phyloP scores from a whole-genome alignment of 2,113 vertebrate species.

The Lycocorax pyrrhopterus region DNA sequence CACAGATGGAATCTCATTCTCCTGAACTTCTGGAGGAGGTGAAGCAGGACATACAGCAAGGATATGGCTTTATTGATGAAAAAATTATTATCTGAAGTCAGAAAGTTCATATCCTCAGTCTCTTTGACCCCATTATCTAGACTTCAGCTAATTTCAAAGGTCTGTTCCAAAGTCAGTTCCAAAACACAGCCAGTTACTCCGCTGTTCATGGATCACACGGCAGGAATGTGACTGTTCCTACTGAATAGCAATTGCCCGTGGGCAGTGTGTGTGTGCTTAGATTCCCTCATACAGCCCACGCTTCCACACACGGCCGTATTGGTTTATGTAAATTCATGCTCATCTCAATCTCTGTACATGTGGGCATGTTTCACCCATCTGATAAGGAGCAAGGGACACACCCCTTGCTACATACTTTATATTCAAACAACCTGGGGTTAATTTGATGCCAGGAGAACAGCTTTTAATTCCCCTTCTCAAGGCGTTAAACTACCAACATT shows the following conservation, averaged over 20 bases:
- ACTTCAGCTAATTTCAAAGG: neutral
- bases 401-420: neutral
- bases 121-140: neutral
- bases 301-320: neutral
- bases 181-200: neutral
- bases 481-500: constrained; percentile 25
- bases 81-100: neutral
- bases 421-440: constrained; percentile 40
- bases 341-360: neutral
- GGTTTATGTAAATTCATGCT: constrained; percentile 16
- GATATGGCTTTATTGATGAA: neutral
- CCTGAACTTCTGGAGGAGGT: neutral
- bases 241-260: neutral
- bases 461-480: constrained; percentile 22
- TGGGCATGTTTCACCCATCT: neutral
- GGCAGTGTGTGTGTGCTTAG: neutral
- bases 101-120: neutral
- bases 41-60: neutral
- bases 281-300: neutral
- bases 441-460: constrained; percentile 27
- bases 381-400: neutral
- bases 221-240: neutral
- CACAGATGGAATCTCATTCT: neutral
- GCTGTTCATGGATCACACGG: neutral
- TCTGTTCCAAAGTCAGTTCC: neutral